A percentile compares a stretch with the other conserved stretches of the same genome.
Conservation (phyloP, 2,113 vertebrate genomes). For the Hymenochirus boettgeri region DNA sequence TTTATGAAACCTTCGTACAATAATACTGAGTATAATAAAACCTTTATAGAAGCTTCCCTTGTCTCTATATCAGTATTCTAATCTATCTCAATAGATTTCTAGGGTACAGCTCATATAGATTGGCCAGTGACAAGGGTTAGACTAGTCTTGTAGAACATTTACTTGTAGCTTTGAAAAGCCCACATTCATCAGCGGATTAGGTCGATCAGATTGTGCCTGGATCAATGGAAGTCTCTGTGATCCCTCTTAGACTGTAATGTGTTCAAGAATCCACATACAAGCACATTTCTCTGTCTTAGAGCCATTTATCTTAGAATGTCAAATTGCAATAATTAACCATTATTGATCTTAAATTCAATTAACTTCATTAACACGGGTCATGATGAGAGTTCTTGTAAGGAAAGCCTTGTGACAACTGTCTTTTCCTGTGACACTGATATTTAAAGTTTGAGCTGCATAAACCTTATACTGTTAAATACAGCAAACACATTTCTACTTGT, state of each 20-base stretch:
- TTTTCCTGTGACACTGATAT: constrained; percentile 61
- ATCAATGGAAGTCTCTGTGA: constrained; percentile 81
- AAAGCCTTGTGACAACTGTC: constrained; percentile 69
- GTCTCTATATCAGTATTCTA: constrained; percentile 60
- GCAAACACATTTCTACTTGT: background rate
- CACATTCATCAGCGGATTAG: constrained; percentile 78
- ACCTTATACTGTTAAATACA: background rate
- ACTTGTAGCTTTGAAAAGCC: constrained; percentile 75
- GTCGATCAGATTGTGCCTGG: constrained; percentile 79
- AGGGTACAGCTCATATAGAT: constrained; percentile 67
- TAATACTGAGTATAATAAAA: constrained; percentile 71
- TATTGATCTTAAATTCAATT: constrained; percentile 99
- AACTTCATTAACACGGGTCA: constrained; percentile 95
- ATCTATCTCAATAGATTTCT: constrained; percentile 74
- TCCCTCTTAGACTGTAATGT: constrained; percentile 65
- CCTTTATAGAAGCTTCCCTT: constrained; percentile 65
- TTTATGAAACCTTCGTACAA: constrained; percentile 62
- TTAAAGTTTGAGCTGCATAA: constrained; percentile 31
- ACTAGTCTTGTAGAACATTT: constrained; percentile 76
- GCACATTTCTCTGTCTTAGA: constrained; percentile 66
- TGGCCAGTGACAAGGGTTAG: constrained; percentile 72
- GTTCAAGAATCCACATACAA: constrained; percentile 60
- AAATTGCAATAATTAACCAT: constrained; percentile 99
- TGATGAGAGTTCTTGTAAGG: constrained; percentile 72
- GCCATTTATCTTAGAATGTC: constrained; percentile 92